phyloP scores from a whole-genome alignment of 1,140 invertebrate species.

The Brachionus plicatilis region DNA sequence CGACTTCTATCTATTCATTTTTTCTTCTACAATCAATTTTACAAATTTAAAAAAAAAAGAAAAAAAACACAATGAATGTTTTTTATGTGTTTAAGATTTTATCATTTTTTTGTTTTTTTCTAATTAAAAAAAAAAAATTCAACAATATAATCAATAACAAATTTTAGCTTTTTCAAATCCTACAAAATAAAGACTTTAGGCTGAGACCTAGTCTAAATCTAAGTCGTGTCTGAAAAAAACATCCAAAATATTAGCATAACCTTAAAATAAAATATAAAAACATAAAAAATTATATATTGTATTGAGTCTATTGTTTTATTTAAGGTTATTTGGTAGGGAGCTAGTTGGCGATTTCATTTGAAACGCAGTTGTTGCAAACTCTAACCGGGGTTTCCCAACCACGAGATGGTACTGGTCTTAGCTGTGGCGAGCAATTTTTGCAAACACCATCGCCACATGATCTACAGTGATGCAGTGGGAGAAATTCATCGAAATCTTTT shows the following conservation, averaged over 20 bases:
- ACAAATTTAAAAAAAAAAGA: not conserved
- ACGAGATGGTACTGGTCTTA: slow-evolving; percentile 52
- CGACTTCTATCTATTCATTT: not conserved
- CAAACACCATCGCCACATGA: slow-evolving; percentile 59
- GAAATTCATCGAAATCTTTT: slow-evolving; percentile 57
- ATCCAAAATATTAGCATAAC: not conserved
- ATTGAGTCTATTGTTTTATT: not conserved
- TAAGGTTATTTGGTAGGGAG: not conserved
- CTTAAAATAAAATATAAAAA: not conserved
- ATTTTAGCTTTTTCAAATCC: not conserved
- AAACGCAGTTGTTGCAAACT: slow-evolving; percentile 55
- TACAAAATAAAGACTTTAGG: not conserved
- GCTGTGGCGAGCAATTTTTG: slow-evolving; percentile 52
- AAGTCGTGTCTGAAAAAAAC: not conserved
- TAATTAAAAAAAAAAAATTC: not conserved
- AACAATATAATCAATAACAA: not conserved
- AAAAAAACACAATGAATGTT: not conserved
- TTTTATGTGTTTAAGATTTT: slow-evolving; percentile 8
- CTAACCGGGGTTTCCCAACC: slow-evolving; percentile 58
- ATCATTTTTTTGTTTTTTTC: not conserved
- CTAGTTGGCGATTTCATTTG: slow-evolving; percentile 6
- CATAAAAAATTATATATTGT: not conserved
- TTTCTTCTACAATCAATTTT: not conserved
- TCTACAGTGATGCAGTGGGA: slow-evolving; percentile 69
- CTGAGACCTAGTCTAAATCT: not conserved